Evolutionary conservation across 2,797 vertebrate genomes (phyloP).

Genomic region (Podargus strigoides): DNA sequence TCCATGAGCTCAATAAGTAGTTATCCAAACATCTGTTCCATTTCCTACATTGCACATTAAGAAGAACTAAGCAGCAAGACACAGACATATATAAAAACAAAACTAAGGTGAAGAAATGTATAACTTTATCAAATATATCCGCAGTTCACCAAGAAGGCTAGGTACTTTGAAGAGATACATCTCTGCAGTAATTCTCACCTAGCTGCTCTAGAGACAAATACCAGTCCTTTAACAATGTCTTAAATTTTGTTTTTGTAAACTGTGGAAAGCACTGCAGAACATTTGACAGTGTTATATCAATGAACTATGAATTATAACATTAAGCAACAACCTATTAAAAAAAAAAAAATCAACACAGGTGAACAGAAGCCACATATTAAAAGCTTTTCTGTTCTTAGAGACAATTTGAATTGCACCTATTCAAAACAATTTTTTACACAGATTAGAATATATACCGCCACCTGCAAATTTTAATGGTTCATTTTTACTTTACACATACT

Average conservation of each 20-base stretch:
- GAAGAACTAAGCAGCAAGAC: conserved; percentile 63
- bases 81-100: conserved; percentile 61
- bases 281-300: not conserved
- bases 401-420: not conserved
- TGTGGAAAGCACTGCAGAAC: not conserved
- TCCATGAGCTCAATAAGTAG: conserved; percentile 43
- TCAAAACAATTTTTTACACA: not conserved
- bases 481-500: not conserved
- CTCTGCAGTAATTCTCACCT: conserved; percentile 50
- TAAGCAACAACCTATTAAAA: not conserved
- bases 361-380: not conserved
- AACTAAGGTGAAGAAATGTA: conserved; percentile 11
- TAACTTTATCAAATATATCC: conserved; percentile 48
- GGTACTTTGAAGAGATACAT: not conserved
- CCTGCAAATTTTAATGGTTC: not conserved
- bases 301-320: not conserved
- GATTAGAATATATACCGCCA: not conserved
- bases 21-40: conserved; percentile 70
- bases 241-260: conserved; percentile 8
- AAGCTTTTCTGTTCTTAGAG: not conserved
- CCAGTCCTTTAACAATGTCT: conserved; percentile 1
- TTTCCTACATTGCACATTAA: conserved; percentile 58
- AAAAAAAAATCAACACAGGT: not conserved
- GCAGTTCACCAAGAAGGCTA: conserved; percentile 23
- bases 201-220: conserved; percentile 35